Evolutionary conservation across 37 sponge, comb jelly and placozoan species (phyloP).

Genomic region (Sycon ciliatum): DNA sequence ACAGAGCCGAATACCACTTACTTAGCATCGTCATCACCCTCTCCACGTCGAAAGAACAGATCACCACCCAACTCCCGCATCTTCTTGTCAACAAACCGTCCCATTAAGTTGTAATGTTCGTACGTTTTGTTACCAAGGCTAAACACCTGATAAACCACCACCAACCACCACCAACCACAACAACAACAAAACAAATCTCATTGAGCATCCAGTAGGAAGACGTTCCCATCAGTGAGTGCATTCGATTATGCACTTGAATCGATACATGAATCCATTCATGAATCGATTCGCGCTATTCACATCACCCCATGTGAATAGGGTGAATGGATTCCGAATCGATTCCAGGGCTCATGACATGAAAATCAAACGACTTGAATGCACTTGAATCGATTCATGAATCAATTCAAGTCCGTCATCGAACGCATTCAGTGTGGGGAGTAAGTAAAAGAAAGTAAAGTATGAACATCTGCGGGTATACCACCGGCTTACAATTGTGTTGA

Average conservation of each 20-base stretch:
- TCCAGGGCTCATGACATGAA: too few relatives aligned
- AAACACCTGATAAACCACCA: slow-evolving; percentile 79
- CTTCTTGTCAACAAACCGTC: slow-evolving; percentile 58
- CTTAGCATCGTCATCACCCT: slow-evolving; percentile 96
- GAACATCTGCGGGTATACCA: background rate
- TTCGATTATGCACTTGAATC: too few relatives aligned
- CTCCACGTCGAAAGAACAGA: slow-evolving; percentile 61
- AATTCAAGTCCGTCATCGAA: background rate
- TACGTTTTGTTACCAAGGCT: slow-evolving; percentile 97
- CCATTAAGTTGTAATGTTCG: slow-evolving; percentile 89
- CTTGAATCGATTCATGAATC: too few relatives aligned
- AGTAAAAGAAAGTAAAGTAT: background rate
- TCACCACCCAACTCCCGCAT: slow-evolving; percentile 63
- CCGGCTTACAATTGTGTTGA: too few relatives aligned
- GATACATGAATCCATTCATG: too few relatives aligned
- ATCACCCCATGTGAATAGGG: too few relatives aligned
- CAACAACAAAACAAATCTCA: too few relatives aligned
- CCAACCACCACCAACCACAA: background rate
- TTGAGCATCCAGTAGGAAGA: background rate
- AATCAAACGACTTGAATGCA: too few relatives aligned
- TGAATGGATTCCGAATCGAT: too few relatives aligned
- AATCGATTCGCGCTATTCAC: too few relatives aligned
- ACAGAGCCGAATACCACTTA: too few relatives aligned
- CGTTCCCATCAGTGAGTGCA: background rate
- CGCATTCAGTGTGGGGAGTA: background rate